Evolutionary conservation across 2,888 invertebrate species (phyloP), one percentile per base, ranked within the genome.

Genomic region (Agonopterix arenella): DNA sequence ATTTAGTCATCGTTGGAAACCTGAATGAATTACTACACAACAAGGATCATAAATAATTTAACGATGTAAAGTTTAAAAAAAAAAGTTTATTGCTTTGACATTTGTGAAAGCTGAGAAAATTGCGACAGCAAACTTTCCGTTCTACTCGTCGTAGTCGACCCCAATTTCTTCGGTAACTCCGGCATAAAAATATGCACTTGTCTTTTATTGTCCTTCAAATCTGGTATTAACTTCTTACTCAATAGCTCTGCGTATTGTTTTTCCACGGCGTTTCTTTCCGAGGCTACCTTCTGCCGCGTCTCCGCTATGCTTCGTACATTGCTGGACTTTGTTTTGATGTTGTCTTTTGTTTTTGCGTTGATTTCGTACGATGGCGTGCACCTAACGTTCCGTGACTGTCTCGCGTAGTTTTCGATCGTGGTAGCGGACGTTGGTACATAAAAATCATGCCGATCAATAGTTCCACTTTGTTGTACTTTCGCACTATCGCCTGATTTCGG

Each of bases 111-210:
- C 42, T 50, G 55, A 37, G 72, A 61, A 11, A 66, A 64, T 42
- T 75, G 76, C 10, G 88, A 82, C 13, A 86, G 47, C 36, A 86
- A 57, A 61, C 88, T 88, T 52, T 80, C 85, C 1, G 77, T 61
- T 52, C 75, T 66, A 53, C 80, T 84, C 0, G 78, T 69, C 0
- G 62, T 51, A 13, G 59, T 76, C 0, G 80, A 59, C 51, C 64
- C 67, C 51, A 86, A 88, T 63, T 92, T 93, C 49, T 91, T 90
- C 56, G 93, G 77, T 68, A 91, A 84, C 45, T 86, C 88, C 0
- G 94, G 94, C 90, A 94, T 93, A 65, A 94, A 94, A 54, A 94
- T 94, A 68, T 94, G 94, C 37, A 94, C 84, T 68, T 95, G 94
- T 57, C 92, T 90, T 64, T 92, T 92, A 7, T 66, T 48, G 80